phyloP scores from a whole-genome alignment of 2,888 invertebrate genomes.

The Callyntrura guangdongensis region DNA sequence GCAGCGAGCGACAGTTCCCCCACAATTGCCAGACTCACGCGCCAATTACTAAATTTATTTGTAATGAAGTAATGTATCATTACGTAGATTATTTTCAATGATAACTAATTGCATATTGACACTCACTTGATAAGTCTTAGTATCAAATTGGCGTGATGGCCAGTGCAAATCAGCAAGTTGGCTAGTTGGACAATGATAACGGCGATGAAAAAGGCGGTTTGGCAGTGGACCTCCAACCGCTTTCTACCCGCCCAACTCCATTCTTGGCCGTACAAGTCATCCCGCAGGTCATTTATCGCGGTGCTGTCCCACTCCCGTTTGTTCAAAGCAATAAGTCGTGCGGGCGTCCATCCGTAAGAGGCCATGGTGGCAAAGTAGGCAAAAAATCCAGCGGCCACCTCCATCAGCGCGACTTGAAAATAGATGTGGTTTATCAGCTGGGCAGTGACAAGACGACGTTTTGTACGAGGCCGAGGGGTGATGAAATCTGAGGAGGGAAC shows the following conservation, averaged over 20 bases:
- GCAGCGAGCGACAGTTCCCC: slow-evolving; percentile 67
- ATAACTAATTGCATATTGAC: background rate
- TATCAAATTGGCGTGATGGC: slow-evolving; percentile 73
- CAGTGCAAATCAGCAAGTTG: slow-evolving; percentile 79
- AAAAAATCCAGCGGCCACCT: slow-evolving; percentile 88
- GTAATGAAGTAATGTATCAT: background rate
- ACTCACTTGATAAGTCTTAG: slow-evolving; percentile 75
- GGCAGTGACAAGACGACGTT: slow-evolving; percentile 32
- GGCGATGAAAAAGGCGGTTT: slow-evolving; percentile 81
- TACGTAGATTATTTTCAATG: background rate
- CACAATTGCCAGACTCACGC: slow-evolving; percentile 75
- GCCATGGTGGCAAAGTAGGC: slow-evolving; percentile 88
- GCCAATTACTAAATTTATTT: slow-evolving; percentile 72
- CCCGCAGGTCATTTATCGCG: slow-evolving; percentile 87
- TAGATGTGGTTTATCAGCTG: slow-evolving; percentile 78
- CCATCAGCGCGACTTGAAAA: slow-evolving; percentile 86
- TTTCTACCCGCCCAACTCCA: slow-evolving; percentile 77
- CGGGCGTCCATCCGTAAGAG: slow-evolving; percentile 87
- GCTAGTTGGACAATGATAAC: slow-evolving; percentile 80
- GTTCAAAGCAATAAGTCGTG: slow-evolving; percentile 86
- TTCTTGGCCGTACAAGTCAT: slow-evolving; percentile 87
- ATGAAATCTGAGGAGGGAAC: background rate
- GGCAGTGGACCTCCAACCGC: slow-evolving; percentile 71
- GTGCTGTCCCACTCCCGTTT: slow-evolving; percentile 87
- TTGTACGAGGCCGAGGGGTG: slow-evolving; percentile 58